These are phyloP conservation scores for Botrylloides violaceus DNA, from an alignment of 23 tunicate genomes.

Conservation along the genomic window DNA sequence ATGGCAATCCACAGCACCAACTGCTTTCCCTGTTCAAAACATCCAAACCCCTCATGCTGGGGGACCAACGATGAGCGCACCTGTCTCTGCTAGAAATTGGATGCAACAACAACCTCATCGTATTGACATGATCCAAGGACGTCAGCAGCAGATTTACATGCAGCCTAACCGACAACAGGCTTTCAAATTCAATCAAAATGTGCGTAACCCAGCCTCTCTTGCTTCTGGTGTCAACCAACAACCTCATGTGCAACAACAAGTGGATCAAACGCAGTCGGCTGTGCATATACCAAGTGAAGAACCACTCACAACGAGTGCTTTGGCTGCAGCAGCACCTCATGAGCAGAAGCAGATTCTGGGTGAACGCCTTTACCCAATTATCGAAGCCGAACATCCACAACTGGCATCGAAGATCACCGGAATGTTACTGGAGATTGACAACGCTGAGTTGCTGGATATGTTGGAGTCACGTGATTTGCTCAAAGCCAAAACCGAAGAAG, in stretches of 20 bases:
- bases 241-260: slow-evolving; percentile 23
- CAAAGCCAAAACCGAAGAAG: slow-evolving; percentile 92
- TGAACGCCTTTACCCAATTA: slow-evolving; percentile 56
- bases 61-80: slow-evolving; percentile 70
- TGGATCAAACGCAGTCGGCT: slow-evolving; percentile 47
- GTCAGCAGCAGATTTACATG: slow-evolving; percentile 33
- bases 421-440: slow-evolving; percentile 97
- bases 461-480: slow-evolving; percentile 83
- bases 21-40: slow-evolving; percentile 18
- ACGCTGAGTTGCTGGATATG: slow-evolving; percentile 95
- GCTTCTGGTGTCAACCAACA: slow-evolving; percentile 45
- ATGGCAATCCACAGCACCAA: slow-evolving; percentile 56
- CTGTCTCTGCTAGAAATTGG: slow-evolving; percentile 48
- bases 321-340: slow-evolving; percentile 95
- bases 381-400: slow-evolving; percentile 56
- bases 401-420: slow-evolving; percentile 99
- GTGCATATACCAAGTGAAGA: slow-evolving; percentile 89
- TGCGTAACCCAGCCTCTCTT: slow-evolving; percentile 77
- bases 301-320: slow-evolving; percentile 81
- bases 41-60: slow-evolving; percentile 56
- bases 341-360: slow-evolving; percentile 99
- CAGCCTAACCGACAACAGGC: slow-evolving; percentile 37
- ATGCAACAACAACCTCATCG: slow-evolving; percentile 66
- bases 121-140: slow-evolving; percentile 26
- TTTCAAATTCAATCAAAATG: slow-evolving; percentile 77